These are phyloP conservation scores for Dreissena rostriformis DNA, from an alignment of 1,140 invertebrate species.

Conservation along the genomic window DNA sequence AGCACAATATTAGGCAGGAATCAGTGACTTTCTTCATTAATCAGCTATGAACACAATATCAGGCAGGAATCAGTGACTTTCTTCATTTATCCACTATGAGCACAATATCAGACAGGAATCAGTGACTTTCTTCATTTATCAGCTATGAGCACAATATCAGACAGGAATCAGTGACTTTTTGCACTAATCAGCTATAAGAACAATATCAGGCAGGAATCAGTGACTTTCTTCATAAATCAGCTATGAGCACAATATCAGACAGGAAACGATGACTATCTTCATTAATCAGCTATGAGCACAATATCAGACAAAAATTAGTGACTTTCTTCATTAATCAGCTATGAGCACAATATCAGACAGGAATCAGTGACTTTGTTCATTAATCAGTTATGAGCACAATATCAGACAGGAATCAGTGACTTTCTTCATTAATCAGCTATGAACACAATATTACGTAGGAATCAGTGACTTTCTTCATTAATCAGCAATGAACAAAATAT, in stretches of 20 bases:
- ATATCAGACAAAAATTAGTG: not conserved
- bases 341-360: too few relatives aligned
- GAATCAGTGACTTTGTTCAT: slow-evolving; percentile 41
- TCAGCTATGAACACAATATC: not conserved
- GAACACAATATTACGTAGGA: not conserved
- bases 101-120: too few relatives aligned
- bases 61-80: slow-evolving; percentile 41
- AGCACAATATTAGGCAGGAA: not conserved
- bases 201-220: too few relatives aligned
- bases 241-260: not conserved
- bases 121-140: slow-evolving; percentile 25
- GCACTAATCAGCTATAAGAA: not conserved
- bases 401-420: slow-evolving; percentile 33
- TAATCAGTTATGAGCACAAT: not conserved
- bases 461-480: slow-evolving; percentile 33
- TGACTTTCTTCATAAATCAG: slow-evolving; percentile 35
- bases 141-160: not conserved
- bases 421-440: slow-evolving; percentile 3
- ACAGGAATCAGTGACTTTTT: slow-evolving; percentile 41
- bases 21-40: slow-evolving; percentile 33
- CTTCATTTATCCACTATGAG: not conserved
- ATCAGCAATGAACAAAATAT: not conserved
- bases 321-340: slow-evolving; percentile 36
- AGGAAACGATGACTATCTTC: slow-evolving; percentile 33
- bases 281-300: not conserved